phyloP scores from a whole-genome alignment of 2,797 vertebrate genomes.

The Avahi laniger region DNA sequence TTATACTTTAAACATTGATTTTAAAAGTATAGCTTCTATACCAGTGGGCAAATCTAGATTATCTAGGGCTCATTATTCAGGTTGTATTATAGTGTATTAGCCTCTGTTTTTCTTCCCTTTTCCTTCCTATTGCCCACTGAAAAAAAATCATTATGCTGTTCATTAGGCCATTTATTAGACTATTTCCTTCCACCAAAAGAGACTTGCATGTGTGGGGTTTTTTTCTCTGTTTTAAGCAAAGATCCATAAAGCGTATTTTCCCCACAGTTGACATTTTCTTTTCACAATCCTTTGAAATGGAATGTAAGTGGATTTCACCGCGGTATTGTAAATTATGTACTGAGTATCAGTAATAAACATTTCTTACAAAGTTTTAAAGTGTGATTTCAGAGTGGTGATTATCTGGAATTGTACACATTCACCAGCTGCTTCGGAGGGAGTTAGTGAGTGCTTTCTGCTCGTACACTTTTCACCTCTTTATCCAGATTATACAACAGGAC shows the following conservation, averaged over 20 bases:
- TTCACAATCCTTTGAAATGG: conserved; percentile 65
- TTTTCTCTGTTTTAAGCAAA: conserved; percentile 50
- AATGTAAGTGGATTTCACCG: conserved; percentile 64
- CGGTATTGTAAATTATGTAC: conserved; percentile 65
- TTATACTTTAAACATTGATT: conserved; percentile 55
- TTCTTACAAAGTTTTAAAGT: conserved; percentile 65
- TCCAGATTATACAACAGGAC: neutral
- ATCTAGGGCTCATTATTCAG: conserved; percentile 43
- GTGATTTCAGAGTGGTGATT: conserved; percentile 56
- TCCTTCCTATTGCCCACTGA: conserved; percentile 49
- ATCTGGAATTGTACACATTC: conserved; percentile 66
- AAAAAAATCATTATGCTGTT: conserved; percentile 60
- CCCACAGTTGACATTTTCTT: conserved; percentile 69
- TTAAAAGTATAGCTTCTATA: neutral
- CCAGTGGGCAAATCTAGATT: conserved; percentile 27
- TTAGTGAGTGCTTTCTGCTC: neutral
- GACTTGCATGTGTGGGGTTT: conserved; percentile 17
- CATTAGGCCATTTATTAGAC: conserved; percentile 68
- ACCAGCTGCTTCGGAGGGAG: conserved; percentile 58
- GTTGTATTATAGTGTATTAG: conserved; percentile 3
- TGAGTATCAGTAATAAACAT: conserved; percentile 71
- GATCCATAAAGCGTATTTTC: conserved; percentile 63
- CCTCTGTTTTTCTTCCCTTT: conserved; percentile 50
- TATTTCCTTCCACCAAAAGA: conserved; percentile 44
- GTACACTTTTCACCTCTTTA: conserved; percentile 47